Evolutionary conservation across 2,888 invertebrate genomes (phyloP), one percentile per base, ranked within the genome.

Genomic region (Apodemia mormo): DNA sequence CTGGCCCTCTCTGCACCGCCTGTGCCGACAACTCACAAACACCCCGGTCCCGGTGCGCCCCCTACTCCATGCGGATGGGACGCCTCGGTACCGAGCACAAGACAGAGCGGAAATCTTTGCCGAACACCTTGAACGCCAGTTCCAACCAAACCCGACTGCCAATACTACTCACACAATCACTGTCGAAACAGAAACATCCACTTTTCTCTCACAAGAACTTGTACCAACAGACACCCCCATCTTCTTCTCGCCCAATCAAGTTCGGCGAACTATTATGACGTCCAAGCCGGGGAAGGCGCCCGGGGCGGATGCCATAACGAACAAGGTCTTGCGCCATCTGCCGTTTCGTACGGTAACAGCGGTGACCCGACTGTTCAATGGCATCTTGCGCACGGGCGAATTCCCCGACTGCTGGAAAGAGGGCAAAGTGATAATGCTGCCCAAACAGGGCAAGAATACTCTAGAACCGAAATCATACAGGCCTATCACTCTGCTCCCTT

Each of bases 261-360:
- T 74, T 6, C 43, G 7, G n/a, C 65, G 56, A 0, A 30, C 29
- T 2, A 52, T 67, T 66, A 58, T 0, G 12, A n/a, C n/a, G n/a
- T n/a, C 65, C 4, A 70, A 70, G 14, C 68, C 54, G n/a, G 37
- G 61, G 2, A 78, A 75, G n/a, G 75, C 77, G 22, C 74, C 78
- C 0, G 76, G 76, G 0, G 33, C 65, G 0, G 76, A 77, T 33
- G 56, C 66, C 0, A n/a, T n/a, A n/a, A n/a, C n/a, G n/a, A n/a
- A n/a, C n/a, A n/a, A n/a, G n/a, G n/a, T n/a, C n/a, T n/a, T n/a
- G n/a, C n/a, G n/a, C n/a, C n/a, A n/a, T n/a, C n/a, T n/a, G n/a
- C n/a, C n/a, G n/a, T n/a, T n/a, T n/a, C n/a, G n/a, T n/a, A n/a
- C n/a, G n/a, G n/a, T n/a, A n/a, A n/a, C n/a, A n/a, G n/a, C n/a